phyloP scores from a whole-genome alignment of 1,140 invertebrate genomes.

The Eciton burchellii region DNA sequence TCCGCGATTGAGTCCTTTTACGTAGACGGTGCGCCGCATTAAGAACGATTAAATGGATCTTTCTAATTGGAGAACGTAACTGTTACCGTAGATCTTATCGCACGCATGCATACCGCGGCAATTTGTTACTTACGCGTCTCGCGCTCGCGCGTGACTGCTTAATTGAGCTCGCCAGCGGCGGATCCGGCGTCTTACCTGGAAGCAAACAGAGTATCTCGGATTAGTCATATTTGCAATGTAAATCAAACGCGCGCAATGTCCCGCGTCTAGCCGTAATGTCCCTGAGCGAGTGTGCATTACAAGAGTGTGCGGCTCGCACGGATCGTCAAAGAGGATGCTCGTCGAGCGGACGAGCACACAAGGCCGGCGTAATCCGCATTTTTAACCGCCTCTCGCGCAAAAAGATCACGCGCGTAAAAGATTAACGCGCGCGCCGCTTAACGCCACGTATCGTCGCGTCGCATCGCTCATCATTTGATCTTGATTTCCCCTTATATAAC shows the following conservation, averaged over 20 bases:
- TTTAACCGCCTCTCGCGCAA: slow-evolving; percentile 6
- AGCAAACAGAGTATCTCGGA: slow-evolving; percentile 45
- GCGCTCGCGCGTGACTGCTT: slow-evolving; percentile 8
- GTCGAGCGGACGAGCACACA: neutral
- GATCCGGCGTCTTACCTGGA: slow-evolving; percentile 58
- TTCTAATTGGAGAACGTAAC: slow-evolving; percentile 34
- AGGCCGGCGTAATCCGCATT: slow-evolving; percentile 25
- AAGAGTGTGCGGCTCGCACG: neutral
- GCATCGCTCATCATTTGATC: slow-evolving; percentile 34
- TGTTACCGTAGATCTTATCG: slow-evolving; percentile 27
- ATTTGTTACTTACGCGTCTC: slow-evolving; percentile 53
- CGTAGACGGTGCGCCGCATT: slow-evolving; percentile 7
- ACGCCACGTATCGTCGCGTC: neutral
- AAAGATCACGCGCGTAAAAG: slow-evolving; percentile 32
- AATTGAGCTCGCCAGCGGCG: neutral
- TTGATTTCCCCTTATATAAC: slow-evolving; percentile 33
- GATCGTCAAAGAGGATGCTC: slow-evolving; percentile 15
- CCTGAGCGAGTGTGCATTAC: neutral
- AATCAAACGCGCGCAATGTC: slow-evolving; percentile 3
- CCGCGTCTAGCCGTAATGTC: neutral
- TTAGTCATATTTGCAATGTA: slow-evolving; percentile 44
- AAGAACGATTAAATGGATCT: slow-evolving; percentile 16
- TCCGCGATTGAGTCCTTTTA: slow-evolving; percentile 24
- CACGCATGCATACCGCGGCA: neutral
- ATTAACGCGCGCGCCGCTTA: slow-evolving; percentile 22